These are phyloP conservation scores for Liparis tanakae DNA, from an alignment of 2,797 vertebrate species.

Conservation along the genomic window DNA sequence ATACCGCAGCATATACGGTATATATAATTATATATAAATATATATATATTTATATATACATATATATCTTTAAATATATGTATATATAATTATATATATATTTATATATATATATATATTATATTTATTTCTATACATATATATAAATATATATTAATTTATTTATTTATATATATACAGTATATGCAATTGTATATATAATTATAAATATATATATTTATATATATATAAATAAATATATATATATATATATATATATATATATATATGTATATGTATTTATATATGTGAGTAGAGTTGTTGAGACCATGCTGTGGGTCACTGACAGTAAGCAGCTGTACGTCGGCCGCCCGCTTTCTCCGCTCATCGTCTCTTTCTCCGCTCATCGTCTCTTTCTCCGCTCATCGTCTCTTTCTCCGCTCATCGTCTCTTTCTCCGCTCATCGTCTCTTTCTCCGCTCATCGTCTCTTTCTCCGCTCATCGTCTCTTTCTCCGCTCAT, in stretches of 20 bases:
- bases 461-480: slow-evolving; percentile 48
- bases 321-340: slow-evolving; percentile 78
- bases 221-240: too few species aligned
- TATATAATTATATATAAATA: too few species aligned
- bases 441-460: slow-evolving; percentile 51
- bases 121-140: background rate
- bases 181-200: too few species aligned
- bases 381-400: slow-evolving; percentile 54
- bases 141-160: too few species aligned
- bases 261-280: background rate
- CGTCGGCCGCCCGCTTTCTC: slow-evolving; percentile 37
- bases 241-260: background rate
- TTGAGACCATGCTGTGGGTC: slow-evolving; percentile 52
- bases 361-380: slow-evolving; percentile 50
- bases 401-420: slow-evolving; percentile 55
- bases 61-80: too few species aligned
- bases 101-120: background rate
- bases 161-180: too few species aligned
- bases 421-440: slow-evolving; percentile 50
- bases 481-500: slow-evolving; percentile 52
- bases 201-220: too few species aligned
- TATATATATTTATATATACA: too few species aligned
- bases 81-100: background rate
- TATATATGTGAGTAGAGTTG: slow-evolving; percentile 41
- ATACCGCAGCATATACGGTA: too few species aligned